These are phyloP conservation scores for Columba guinea DNA, from an alignment of 2,797 vertebrate species.

Conservation along the genomic window DNA sequence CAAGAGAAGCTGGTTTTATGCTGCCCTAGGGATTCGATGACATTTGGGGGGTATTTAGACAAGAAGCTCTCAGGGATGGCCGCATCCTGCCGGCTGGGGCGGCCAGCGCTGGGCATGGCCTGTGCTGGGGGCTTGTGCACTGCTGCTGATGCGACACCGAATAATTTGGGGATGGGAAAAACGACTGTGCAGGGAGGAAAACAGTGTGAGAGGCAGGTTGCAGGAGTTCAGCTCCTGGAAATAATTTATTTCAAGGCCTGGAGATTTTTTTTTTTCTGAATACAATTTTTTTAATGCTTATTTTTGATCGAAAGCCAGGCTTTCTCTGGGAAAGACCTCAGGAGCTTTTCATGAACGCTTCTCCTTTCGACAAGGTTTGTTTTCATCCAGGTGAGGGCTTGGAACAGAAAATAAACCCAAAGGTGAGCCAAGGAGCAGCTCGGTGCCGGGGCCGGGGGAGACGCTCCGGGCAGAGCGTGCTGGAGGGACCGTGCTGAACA, in stretches of 20 bases:
- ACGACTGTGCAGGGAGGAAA: not conserved
- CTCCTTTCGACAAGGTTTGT: not conserved
- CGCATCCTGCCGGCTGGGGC: not conserved
- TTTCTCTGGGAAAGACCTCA: not conserved
- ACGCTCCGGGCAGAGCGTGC: not conserved
- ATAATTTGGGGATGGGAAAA: not conserved
- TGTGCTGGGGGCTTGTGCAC: not conserved
- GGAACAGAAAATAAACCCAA: not conserved
- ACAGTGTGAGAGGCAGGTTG: not conserved
- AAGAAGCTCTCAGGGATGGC: not conserved
- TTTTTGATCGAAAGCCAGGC: not conserved
- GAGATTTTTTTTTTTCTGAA: not conserved
- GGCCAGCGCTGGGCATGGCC: not conserved
- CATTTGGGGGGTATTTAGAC: not conserved
- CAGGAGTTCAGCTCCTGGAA: not conserved
- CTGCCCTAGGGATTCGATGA: not conserved
- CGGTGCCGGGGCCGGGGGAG: not conserved
- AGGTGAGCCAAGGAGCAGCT: not conserved
- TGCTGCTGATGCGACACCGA: accelerated
- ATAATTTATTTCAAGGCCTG: not conserved
- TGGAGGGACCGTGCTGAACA: not conserved
- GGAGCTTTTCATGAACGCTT: not conserved
- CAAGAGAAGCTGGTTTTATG: not conserved
- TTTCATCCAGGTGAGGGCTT: not conserved
- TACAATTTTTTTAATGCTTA: not conserved